Evolutionary conservation across 2,113 vertebrate genomes (phyloP).

Genomic region (Halcyon malimbica): DNA sequence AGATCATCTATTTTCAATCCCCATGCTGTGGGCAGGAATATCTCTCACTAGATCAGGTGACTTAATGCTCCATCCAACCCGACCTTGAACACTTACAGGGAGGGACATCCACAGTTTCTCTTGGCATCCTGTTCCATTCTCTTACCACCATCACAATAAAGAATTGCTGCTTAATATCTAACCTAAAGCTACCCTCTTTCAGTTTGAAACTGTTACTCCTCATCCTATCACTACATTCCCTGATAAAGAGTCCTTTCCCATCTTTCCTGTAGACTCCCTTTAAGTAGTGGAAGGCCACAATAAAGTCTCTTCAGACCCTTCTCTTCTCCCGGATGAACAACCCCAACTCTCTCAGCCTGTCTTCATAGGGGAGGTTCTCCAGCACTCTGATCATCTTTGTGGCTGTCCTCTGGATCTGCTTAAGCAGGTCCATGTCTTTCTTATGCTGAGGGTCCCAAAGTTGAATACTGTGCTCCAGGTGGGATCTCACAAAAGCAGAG

Average conservation of each 20-base stretch:
- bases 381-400: neutral
- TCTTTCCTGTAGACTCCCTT: neutral
- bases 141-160: neutral
- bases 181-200: neutral
- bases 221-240: neutral
- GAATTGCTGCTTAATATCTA: neutral
- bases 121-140: neutral
- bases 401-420: neutral
- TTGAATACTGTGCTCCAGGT: neutral
- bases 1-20: neutral
- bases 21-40: neutral
- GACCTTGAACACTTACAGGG: neutral
- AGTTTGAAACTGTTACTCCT: neutral
- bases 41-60: neutral
- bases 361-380: neutral
- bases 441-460: neutral
- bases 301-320: neutral
- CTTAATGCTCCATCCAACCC: neutral
- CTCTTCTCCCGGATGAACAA: neutral
- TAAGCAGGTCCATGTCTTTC: neutral
- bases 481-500: neutral
- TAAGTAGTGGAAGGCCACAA: neutral
- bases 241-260: neutral
- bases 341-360: neutral
- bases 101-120: neutral